phyloP scores from a whole-genome alignment of 2,113 vertebrate genomes.

The Corythornis madagascariensis region DNA sequence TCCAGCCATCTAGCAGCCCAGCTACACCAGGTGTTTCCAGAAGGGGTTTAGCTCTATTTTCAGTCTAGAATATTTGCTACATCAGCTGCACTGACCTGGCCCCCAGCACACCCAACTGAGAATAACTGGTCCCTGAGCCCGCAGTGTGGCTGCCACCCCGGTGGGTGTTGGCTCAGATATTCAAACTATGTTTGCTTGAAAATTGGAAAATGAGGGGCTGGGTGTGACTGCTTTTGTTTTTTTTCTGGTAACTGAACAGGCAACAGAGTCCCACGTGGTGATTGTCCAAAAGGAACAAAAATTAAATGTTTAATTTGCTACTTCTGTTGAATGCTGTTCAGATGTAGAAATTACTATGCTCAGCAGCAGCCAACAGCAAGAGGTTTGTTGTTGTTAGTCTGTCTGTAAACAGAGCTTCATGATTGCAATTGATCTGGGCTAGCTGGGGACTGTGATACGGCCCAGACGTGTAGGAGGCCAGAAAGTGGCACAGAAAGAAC shows the following conservation, averaged over 20 bases:
- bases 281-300: neutral
- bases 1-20: neutral
- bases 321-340: neutral
- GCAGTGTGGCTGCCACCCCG: neutral
- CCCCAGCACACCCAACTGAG: neutral
- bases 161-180: neutral
- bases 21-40: neutral
- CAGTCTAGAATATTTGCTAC: neutral
- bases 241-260: neutral
- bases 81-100: neutral
- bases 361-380: neutral
- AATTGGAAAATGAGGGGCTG: neutral
- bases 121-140: neutral
- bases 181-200: neutral
- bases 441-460: neutral
- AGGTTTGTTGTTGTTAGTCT: neutral
- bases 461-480: conserved; percentile 5
- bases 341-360: neutral
- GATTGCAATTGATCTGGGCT: neutral
- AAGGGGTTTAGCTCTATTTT: neutral
- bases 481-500: neutral
- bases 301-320: neutral
- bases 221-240: neutral
- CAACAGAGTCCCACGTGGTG: neutral
- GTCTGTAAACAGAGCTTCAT: neutral